phyloP scores from a whole-genome alignment of 2,797 vertebrate species.

The Bradypodion ventrale region DNA sequence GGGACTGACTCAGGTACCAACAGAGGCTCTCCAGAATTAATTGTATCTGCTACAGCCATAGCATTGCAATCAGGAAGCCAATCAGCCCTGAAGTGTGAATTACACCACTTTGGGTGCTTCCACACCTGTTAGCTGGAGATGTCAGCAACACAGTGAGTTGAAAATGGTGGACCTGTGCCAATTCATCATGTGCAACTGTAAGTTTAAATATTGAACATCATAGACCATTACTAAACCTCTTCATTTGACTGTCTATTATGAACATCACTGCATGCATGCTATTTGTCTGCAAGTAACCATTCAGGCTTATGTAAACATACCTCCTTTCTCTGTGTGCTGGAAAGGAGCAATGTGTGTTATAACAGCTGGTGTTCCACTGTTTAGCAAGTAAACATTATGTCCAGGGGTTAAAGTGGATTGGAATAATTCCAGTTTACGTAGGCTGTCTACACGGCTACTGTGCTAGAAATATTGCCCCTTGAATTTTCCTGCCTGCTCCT shows the following conservation, averaged over 20 bases:
- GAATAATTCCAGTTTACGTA: slow-evolving; percentile 40
- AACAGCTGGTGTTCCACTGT: slow-evolving; percentile 77
- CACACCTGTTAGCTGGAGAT: neutral
- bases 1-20: too few relatives aligned
- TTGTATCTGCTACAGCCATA: neutral
- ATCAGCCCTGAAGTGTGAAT: neutral
- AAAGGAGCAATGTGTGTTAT: slow-evolving; percentile 77
- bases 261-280: slow-evolving; percentile 65
- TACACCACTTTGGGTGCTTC: too few relatives aligned
- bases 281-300: slow-evolving; percentile 75
- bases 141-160: neutral
- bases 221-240: slow-evolving; percentile 25
- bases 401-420: slow-evolving; percentile 66
- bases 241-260: slow-evolving; percentile 64
- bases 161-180: neutral
- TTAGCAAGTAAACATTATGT: slow-evolving; percentile 65
- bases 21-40: neutral
- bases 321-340: slow-evolving; percentile 62
- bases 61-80: neutral
- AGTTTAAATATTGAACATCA: slow-evolving; percentile 28
- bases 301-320: slow-evolving; percentile 79
- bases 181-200: slow-evolving; percentile 5
- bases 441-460: slow-evolving; percentile 45
- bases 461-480: slow-evolving; percentile 39
- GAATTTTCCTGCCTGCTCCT: neutral